Percentiles rank a stretch among this genome's conserved stretches.
These are phyloP conservation scores for Heliconius hermathena DNA, from an alignment of 1,140 invertebrate genomes.

Conservation along the genomic window DNA sequence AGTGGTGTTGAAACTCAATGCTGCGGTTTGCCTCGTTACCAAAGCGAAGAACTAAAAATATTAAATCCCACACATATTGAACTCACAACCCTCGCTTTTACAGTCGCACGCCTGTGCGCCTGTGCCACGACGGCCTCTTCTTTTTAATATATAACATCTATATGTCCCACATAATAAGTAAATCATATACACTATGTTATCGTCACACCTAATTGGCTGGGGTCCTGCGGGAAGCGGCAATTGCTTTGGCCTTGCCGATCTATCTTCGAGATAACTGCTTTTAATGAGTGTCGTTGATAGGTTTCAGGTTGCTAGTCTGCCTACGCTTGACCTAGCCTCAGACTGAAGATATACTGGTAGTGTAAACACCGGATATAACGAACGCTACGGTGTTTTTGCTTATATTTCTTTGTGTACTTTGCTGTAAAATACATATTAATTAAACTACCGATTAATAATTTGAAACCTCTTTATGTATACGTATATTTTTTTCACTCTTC, in stretches of 20 bases:
- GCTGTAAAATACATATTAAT: background rate
- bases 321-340: conserved; percentile 26
- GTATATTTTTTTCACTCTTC: too few species aligned
- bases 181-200: conserved; percentile 30
- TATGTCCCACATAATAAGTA: conserved; percentile 18
- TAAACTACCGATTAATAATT: too few species aligned
- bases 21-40: too few species aligned
- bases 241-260: conserved; percentile 53
- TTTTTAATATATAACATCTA: background rate
- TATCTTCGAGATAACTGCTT: conserved; percentile 39
- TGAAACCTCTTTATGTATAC: too few species aligned
- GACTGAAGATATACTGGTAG: background rate
- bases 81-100: too few species aligned
- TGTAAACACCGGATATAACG: background rate
- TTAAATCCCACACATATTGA: too few species aligned
- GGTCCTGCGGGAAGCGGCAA: conserved; percentile 54
- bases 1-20: too few species aligned
- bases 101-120: too few species aligned
- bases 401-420: background rate
- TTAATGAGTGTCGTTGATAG: conserved; percentile 34
- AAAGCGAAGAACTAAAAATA: too few species aligned
- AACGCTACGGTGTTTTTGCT: background rate
- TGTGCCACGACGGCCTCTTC: too few species aligned
- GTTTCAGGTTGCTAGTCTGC: conserved; percentile 31
- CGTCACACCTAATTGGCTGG: conserved; percentile 38